Conservation (phyloP, 1,140 invertebrate species). For the Dreissena polymorpha region DNA sequence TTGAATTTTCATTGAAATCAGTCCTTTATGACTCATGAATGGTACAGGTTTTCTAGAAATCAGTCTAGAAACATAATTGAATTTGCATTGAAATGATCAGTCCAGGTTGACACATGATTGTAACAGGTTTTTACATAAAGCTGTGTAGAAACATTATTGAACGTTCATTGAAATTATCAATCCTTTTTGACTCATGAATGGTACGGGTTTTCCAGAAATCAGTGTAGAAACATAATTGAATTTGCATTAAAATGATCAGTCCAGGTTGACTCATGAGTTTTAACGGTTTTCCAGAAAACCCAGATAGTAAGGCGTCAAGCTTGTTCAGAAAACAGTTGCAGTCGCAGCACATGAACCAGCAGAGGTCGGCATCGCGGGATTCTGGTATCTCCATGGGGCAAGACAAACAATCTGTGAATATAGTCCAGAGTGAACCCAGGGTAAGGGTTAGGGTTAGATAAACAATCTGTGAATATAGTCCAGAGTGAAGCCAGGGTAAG, state of each 20-base stretch:
- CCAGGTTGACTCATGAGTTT: no score
- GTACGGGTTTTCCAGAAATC: not conserved
- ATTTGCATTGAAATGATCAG: no score
- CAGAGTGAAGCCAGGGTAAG: no score
- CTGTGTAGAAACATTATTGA: not conserved
- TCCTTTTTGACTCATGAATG: not conserved
- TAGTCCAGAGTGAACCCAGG: slow-evolving; percentile 67
- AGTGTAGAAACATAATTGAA: not conserved
- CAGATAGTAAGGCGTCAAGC: slow-evolving; percentile 67
- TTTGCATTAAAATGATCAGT: not conserved
- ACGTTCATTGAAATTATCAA: not conserved
- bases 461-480: no score
- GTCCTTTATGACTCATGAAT: not conserved
- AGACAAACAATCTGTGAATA: slow-evolving; percentile 51
- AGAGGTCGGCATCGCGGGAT: not conserved
- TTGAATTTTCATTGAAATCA: not conserved
- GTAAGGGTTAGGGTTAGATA: no score
- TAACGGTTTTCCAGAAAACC: no score
- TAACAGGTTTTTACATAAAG: not conserved
- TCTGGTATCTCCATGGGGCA: not conserved
- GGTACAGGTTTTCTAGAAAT: no score
- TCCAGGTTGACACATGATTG: not conserved
- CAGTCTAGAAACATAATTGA: no score
- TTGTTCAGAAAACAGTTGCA: slow-evolving; percentile 74
- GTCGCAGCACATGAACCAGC: slow-evolving; percentile 21